Evolutionary conservation across 2,113 vertebrate species (phyloP), one percentile per base, ranked within the genome.

Genomic region (Thomomys bottae): DNA sequence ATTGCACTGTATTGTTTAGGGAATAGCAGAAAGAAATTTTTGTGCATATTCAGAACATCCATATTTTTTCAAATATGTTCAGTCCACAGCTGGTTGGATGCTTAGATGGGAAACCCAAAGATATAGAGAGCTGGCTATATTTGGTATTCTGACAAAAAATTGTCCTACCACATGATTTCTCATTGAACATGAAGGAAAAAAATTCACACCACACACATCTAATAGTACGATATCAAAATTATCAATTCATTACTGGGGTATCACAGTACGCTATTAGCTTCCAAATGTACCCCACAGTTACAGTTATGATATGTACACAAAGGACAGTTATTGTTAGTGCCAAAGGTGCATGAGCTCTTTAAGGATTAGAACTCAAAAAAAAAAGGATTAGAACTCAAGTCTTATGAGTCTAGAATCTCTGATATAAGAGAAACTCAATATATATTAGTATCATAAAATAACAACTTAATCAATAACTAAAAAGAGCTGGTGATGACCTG

Each of bases 351-450:
- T 3, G 49, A 77, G 21, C 21, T 86, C 34, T 89, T 87, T 63
- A 26, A 76, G 72, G 49, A 78, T 71, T 70, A 45, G 32, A 90
- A 93, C 45, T 68, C 45, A 49, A n/a, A n/a, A n/a, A n/a, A n/a
- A n/a, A n/a, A n/a, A n/a, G n/a, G n/a, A n/a, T n/a, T n/a, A 45
- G 30, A 90, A 93, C 42, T 72, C 18, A 36, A 63, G 68, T 28
- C 68, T 76, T 87, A 45, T 24, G 0, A 71, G 20, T 87, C 42
- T 23, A 90, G 36, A 66, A 78, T 70, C 32, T 45, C 36, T 59
- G 15, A n/a, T 68, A 73, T 32, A 77, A 87, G 4, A 85, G 77
- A 89, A 82, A 36, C 7, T 93, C 30, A 30, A 2, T 88, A 38
- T 61, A 8, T 26, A 36, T 42, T 49, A 49, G 42, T 34, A 82